Conservation (phyloP, 2,888 invertebrate species). For the Conops quadrifasciatus region DNA sequence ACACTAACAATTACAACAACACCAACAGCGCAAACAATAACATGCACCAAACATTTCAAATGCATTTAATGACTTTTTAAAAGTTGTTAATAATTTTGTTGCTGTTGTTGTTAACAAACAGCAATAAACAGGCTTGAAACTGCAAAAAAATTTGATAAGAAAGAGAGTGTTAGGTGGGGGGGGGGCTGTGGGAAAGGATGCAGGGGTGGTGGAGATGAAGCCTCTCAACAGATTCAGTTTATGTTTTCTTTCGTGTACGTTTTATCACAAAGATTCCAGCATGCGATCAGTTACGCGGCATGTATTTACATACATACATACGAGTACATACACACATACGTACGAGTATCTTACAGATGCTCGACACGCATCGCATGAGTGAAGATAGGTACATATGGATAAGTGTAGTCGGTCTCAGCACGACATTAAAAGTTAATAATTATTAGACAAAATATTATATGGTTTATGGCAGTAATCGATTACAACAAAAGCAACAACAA, state of each 20-base stretch:
- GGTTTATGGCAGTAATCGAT: background rate
- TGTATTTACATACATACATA: too few relatives aligned
- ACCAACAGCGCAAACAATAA: background rate
- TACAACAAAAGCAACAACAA: conserved; percentile 13
- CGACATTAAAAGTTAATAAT: conserved; percentile 6
- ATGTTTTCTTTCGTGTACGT: background rate
- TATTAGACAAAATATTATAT: conserved; percentile 5
- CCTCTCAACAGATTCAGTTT: background rate
- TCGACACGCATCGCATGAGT: too few relatives aligned
- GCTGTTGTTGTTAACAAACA: background rate
- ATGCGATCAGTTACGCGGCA: too few relatives aligned
- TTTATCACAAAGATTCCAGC: too few relatives aligned
- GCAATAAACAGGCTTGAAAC: background rate
- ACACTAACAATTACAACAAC: background rate
- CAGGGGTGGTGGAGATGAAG: background rate
- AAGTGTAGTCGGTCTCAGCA: background rate
- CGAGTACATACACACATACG: too few relatives aligned
- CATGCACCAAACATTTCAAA: conserved; percentile 4
- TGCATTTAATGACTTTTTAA: conserved; percentile 14
- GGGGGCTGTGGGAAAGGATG: too few relatives aligned
- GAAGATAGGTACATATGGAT: background rate
- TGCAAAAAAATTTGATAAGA: background rate
- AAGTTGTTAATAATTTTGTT: conserved; percentile 24
- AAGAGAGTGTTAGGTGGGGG: background rate
- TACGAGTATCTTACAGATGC: too few relatives aligned